Percentiles rank a stretch among this genome's conserved stretches.
Evolutionary conservation across 2,113 vertebrate species (phyloP).

Genomic region (Monopterus albus): DNA sequence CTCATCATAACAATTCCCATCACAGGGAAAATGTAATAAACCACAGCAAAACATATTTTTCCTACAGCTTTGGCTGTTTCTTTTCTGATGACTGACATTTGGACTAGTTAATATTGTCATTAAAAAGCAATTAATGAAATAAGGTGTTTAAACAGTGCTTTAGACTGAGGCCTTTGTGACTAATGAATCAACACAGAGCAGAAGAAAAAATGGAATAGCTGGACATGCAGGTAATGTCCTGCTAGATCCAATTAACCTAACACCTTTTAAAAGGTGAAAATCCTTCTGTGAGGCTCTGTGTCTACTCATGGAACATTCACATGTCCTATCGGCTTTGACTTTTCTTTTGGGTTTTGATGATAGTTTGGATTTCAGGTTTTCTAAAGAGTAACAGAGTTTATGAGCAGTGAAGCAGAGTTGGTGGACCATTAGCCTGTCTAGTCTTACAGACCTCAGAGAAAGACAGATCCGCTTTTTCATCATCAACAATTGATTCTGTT

Average conservation of each 20-base stretch:
- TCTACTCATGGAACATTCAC: slow-evolving; percentile 61
- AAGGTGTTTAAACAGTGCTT: slow-evolving; percentile 73
- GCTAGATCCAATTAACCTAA: slow-evolving; percentile 73
- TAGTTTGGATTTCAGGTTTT: slow-evolving; percentile 11
- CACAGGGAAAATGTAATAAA: slow-evolving; percentile 51
- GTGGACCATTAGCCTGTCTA: slow-evolving; percentile 21
- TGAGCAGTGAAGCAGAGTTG: slow-evolving; percentile 37
- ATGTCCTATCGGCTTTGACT: slow-evolving; percentile 63
- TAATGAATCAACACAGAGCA: slow-evolving; percentile 65
- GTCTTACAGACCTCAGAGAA: slow-evolving; percentile 14
- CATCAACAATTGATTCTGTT: slow-evolving; percentile 42
- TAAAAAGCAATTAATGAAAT: slow-evolving; percentile 80
- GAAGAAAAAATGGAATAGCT: slow-evolving; percentile 71
- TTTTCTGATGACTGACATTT: slow-evolving; percentile 72
- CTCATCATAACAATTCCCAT: slow-evolving; percentile 53
- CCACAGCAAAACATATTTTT: slow-evolving; percentile 61
- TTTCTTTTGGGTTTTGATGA: slow-evolving; percentile 7
- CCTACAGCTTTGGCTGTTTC: slow-evolving; percentile 51
- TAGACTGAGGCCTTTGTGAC: slow-evolving; percentile 76
- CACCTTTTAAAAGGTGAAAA: slow-evolving; percentile 69
- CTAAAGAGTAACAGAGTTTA: slow-evolving; percentile 15
- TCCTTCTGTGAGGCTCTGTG: slow-evolving; percentile 51
- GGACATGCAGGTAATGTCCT: slow-evolving; percentile 71
- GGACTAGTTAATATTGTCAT: slow-evolving; percentile 69
- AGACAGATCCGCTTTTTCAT: slow-evolving; percentile 41